A percentile compares a stretch with the other conserved stretches of the same genome.
These are phyloP conservation scores for Heliconius hermathena DNA, from an alignment of 1,140 invertebrate genomes.

Conservation along the genomic window DNA sequence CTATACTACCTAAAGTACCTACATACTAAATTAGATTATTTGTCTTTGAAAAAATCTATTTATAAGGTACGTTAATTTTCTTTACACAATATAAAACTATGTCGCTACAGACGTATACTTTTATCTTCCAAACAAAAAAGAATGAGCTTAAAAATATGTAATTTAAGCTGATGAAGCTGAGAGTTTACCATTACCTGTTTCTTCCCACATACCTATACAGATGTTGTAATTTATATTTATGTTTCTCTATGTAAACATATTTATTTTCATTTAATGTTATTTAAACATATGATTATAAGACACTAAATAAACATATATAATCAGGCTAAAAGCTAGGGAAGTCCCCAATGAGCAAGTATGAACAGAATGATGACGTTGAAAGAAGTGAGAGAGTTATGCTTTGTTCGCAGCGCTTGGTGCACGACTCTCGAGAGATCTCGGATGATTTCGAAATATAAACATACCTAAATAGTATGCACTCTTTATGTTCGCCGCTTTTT, in stretches of 20 bases:
- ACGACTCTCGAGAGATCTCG: not conserved
- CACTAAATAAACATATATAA: not conserved
- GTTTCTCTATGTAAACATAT: not conserved
- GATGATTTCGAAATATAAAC: not conserved
- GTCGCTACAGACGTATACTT: too few relatives aligned
- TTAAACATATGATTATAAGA: not conserved
- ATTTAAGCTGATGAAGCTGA: too few relatives aligned
- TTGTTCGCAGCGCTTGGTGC: not conserved
- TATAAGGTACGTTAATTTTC: too few relatives aligned
- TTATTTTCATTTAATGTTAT: not conserved
- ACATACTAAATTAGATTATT: too few relatives aligned
- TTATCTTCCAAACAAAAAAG: too few relatives aligned
- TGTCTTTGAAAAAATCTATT: too few relatives aligned
- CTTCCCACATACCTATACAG: too few relatives aligned
- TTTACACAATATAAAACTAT: too few relatives aligned
- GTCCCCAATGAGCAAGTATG: not conserved
- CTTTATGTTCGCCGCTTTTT: not conserved
- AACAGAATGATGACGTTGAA: not conserved
- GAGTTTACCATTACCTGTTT: not conserved
- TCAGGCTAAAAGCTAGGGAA: not conserved
- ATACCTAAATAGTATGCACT: not conserved
- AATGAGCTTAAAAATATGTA: too few relatives aligned
- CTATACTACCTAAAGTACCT: too few relatives aligned
- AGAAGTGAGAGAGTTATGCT: conserved; percentile 8
- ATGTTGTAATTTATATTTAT: not conserved